These are phyloP conservation scores for Omphaloscelis lunosa DNA, from an alignment of 2,888 invertebrate genomes.

Conservation along the genomic window DNA sequence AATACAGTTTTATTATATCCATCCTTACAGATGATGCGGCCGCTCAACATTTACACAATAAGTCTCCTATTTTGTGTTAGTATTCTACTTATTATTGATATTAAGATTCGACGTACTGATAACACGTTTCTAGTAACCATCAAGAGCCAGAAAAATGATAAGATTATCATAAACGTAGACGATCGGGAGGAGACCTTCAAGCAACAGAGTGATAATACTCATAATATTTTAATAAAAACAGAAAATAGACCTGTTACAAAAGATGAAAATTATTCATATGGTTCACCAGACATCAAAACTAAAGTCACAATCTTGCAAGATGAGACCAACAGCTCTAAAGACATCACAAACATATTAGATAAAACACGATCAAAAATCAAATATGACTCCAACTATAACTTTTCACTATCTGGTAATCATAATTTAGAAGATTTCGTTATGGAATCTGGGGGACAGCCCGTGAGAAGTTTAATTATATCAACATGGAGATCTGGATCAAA, in stretches of 20 bases:
- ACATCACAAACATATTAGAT: constrained; percentile 82
- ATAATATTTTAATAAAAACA: not conserved
- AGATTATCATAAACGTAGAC: not conserved
- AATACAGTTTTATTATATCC: not conserved
- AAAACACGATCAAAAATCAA: constrained; percentile 82
- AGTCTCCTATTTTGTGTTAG: not conserved
- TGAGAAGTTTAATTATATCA: constrained; percentile 94
- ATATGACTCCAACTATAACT: constrained; percentile 82
- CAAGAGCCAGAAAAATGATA: not conserved
- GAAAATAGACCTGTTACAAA: not conserved
- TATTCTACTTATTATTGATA: not conserved
- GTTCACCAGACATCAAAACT: not conserved
- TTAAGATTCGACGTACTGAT: not conserved
- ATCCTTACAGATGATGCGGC: not conserved
- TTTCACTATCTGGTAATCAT: constrained; percentile 81
- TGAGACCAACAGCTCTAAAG: constrained; percentile 39
- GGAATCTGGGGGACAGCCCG: constrained; percentile 93
- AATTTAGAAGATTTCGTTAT: constrained; percentile 92
- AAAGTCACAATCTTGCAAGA: not conserved
- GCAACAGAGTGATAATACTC: not conserved
- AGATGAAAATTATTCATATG: not conserved
- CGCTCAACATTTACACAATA: not conserved
- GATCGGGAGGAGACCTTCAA: not conserved
- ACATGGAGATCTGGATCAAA: constrained; percentile 98
- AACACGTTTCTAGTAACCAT: not conserved